Evolutionary conservation across 2,113 vertebrate genomes (phyloP).

Genomic region (Hippolais icterina): DNA sequence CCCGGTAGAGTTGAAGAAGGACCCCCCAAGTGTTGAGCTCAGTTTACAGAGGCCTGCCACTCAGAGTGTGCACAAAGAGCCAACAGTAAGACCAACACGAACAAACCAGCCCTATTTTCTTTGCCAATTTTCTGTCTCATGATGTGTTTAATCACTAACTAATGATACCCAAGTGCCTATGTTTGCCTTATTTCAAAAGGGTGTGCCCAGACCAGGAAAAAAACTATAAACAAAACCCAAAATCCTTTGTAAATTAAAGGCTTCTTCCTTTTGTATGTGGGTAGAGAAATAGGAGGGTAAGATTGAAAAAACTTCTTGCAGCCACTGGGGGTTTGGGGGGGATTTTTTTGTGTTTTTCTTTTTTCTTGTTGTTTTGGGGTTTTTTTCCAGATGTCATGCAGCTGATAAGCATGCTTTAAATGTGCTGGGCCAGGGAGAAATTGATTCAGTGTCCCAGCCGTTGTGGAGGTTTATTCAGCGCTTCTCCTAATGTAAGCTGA

Average conservation of each 20-base stretch:
- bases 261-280: slow-evolving; percentile 8
- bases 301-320: background rate
- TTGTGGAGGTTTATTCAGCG: slow-evolving; percentile 30
- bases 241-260: slow-evolving; percentile 24
- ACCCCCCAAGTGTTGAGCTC: slow-evolving; percentile 66
- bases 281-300: background rate
- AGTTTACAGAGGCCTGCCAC: slow-evolving; percentile 70
- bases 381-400: background rate
- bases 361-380: background rate
- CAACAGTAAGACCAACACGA: slow-evolving; percentile 70
- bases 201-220: background rate
- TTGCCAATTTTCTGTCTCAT: slow-evolving; percentile 9
- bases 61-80: slow-evolving; percentile 63
- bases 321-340: background rate
- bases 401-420: slow-evolving; percentile 18
- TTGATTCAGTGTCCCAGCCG: background rate
- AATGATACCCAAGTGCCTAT: slow-evolving; percentile 20
- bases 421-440: slow-evolving; percentile 20
- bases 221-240: background rate
- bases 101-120: slow-evolving; percentile 13
- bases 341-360: background rate
- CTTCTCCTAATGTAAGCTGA: slow-evolving; percentile 45
- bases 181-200: slow-evolving; percentile 29
- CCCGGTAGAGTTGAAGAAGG: slow-evolving; percentile 54
- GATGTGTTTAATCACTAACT: slow-evolving; percentile 7